phyloP scores from a whole-genome alignment of 1,140 invertebrate genomes.

The Eupristina koningsbergeri region DNA sequence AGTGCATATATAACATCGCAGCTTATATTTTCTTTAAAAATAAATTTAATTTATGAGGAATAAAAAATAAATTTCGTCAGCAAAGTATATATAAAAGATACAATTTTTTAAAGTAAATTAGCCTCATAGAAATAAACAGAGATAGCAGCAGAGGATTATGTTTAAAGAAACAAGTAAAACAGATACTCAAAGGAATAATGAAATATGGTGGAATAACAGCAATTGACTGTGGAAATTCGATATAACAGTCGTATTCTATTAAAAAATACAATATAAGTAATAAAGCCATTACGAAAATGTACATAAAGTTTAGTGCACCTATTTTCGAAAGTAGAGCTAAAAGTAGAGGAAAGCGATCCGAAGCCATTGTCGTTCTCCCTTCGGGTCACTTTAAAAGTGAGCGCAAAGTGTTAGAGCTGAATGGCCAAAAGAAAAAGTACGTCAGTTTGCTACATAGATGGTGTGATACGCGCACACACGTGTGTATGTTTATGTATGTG shows the following conservation, averaged over 20 bases:
- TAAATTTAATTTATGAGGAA: too few relatives aligned
- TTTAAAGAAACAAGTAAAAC: too few relatives aligned
- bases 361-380: background rate
- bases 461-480: too few relatives aligned
- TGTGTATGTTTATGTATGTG: too few relatives aligned
- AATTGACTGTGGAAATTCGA: background rate
- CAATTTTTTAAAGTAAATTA: too few relatives aligned
- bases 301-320: background rate
- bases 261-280: background rate
- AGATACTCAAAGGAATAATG: background rate
- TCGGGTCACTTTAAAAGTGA: slow-evolving; percentile 26
- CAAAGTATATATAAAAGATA: too few relatives aligned
- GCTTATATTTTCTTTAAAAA: too few relatives aligned
- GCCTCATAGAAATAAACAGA: too few relatives aligned
- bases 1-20: too few relatives aligned
- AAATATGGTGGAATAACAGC: background rate
- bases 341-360: slow-evolving; percentile 10
- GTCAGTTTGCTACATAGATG: slow-evolving; percentile 9
- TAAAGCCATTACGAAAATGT: background rate
- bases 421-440: slow-evolving; percentile 1
- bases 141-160: too few relatives aligned
- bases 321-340: background rate
- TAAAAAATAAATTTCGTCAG: too few relatives aligned
- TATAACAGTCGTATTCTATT: background rate
- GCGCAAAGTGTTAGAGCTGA: slow-evolving; percentile 12